Evolutionary conservation across 2,888 invertebrate species (phyloP).

Genomic region (Drosophila trichaetosa): DNA sequence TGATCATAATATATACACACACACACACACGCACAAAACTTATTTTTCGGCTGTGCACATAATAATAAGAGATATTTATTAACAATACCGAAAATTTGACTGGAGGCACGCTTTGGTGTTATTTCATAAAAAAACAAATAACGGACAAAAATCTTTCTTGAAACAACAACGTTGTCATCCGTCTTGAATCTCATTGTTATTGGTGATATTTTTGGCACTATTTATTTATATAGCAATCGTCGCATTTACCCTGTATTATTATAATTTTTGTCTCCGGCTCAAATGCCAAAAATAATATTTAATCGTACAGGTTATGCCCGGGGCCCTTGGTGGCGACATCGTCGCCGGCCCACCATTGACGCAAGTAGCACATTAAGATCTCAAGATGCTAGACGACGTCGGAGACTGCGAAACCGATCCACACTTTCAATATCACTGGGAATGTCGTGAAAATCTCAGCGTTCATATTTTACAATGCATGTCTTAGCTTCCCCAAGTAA

Average conservation of each 20-base stretch:
- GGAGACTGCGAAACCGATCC: constrained; percentile 4
- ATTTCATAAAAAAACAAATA: constrained; percentile 62
- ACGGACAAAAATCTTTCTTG: constrained; percentile 28
- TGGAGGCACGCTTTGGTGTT: constrained; percentile 78
- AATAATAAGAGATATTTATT: constrained; percentile 77
- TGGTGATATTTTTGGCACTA: constrained; percentile 76
- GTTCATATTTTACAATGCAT: constrained; percentile 42
- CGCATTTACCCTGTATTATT: constrained; percentile 44
- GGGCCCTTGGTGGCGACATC: constrained; percentile 43
- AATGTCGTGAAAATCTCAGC: constrained; percentile 25
- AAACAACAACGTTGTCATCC: constrained; percentile 56
- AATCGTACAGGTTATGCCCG: constrained; percentile 54
- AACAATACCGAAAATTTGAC: constrained; percentile 77
- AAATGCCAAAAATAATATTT: constrained; percentile 72
- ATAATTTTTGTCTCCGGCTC: constrained; percentile 50
- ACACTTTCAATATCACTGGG: constrained; percentile 10
- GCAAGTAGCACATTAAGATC: constrained; percentile 55
- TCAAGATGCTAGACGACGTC: constrained; percentile 33
- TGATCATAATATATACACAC: constrained; percentile 31
- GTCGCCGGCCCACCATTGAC: constrained; percentile 47
- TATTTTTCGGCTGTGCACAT: constrained; percentile 46
- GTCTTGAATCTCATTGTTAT: constrained; percentile 66
- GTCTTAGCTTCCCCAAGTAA: constrained; percentile 25
- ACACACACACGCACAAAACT: constrained; percentile 1
- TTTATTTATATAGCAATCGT: constrained; percentile 70